These are phyloP conservation scores for Heliopora coerulea DNA, from an alignment of 92 coral and sea anemone genomes.

Conservation along the genomic window DNA sequence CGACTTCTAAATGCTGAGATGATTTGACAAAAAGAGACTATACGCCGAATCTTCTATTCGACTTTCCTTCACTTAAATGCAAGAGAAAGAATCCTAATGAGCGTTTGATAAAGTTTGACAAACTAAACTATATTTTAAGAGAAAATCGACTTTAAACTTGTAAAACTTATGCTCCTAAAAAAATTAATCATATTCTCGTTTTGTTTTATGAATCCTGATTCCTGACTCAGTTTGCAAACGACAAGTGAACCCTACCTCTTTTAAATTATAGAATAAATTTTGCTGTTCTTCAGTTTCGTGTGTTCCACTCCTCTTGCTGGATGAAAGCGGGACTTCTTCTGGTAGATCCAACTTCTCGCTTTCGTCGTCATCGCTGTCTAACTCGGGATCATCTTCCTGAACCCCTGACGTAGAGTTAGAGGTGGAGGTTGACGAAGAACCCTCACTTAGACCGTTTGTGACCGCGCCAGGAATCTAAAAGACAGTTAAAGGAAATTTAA, in stretches of 20 bases:
- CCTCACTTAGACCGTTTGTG: slow-evolving; percentile 94
- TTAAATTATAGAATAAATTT: slow-evolving; percentile 74
- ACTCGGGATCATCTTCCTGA: slow-evolving; percentile 57
- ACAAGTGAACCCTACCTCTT: slow-evolving; percentile 66
- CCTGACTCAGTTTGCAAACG: no score
- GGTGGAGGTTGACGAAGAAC: slow-evolving; percentile 76
- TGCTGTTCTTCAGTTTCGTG: slow-evolving; percentile 47
- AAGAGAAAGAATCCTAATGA: no score
- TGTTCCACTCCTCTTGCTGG: slow-evolving; percentile 46
- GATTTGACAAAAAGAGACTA: no score
- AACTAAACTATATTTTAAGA: no score
- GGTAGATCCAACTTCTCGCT: slow-evolving; percentile 78
- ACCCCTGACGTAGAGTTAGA: slow-evolving; percentile 39
- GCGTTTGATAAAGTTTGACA: no score
- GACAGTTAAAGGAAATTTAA: slow-evolving; percentile 60
- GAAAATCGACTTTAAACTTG: no score
- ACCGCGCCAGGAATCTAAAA: slow-evolving; percentile 75
- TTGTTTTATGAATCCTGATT: no score
- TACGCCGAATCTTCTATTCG: no score
- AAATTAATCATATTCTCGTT: no score
- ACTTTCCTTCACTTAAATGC: no score
- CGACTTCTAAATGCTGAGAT: no score
- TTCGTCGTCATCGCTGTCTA: slow-evolving; percentile 79
- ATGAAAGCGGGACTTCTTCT: slow-evolving; percentile 48
- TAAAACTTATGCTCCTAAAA: no score